A percentile compares a stretch with the other conserved stretches of the same genome.
Evolutionary conservation across 2,113 vertebrate species (phyloP).

Genomic region (Callionymus lyra): DNA sequence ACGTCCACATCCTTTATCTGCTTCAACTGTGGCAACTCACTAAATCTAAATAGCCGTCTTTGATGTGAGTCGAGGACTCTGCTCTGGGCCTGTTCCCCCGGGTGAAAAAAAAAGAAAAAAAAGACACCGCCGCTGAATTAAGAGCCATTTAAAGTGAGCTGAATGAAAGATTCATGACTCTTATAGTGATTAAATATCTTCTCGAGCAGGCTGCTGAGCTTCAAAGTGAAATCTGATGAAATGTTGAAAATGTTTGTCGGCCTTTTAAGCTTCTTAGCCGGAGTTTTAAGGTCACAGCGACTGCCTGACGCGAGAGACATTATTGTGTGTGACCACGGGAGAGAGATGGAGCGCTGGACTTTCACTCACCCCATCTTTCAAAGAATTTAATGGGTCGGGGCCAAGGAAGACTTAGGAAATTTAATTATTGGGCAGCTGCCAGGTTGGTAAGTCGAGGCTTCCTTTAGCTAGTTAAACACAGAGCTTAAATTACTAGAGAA

Average conservation of each 20-base stretch:
- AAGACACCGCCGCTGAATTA: constrained; percentile 11
- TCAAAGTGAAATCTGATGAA: constrained; percentile 52
- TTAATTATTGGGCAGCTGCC: constrained; percentile 44
- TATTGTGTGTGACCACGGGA: constrained; percentile 20
- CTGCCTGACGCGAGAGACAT: constrained; percentile 27
- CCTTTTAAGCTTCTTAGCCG: constrained; percentile 51
- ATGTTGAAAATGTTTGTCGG: constrained; percentile 38
- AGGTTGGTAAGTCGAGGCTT: constrained; percentile 10
- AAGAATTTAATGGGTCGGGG: constrained; percentile 48
- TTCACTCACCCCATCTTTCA: constrained; percentile 27
- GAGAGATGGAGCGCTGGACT: constrained; percentile 17
- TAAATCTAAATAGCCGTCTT: constrained; percentile 23
- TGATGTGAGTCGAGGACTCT: constrained; percentile 18
- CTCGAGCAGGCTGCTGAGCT: constrained; percentile 25
- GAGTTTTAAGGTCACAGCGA: constrained; percentile 30
- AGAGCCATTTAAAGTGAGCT: constrained; percentile 13
- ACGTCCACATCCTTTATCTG: constrained; percentile 26
- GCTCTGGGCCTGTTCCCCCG: too few relatives aligned
- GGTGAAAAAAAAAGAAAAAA: constrained; percentile 19
- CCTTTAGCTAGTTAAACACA: too few relatives aligned
- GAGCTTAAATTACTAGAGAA: too few relatives aligned
- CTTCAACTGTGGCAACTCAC: constrained; percentile 24
- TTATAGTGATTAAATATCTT: constrained; percentile 21
- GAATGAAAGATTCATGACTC: constrained; percentile 20
- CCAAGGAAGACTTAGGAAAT: constrained; percentile 35